Percentiles rank a stretch among this genome's conserved stretches.
Conservation (phyloP, 2,113 vertebrate genomes). For the Dicerorhinus sumatrensis region DNA sequence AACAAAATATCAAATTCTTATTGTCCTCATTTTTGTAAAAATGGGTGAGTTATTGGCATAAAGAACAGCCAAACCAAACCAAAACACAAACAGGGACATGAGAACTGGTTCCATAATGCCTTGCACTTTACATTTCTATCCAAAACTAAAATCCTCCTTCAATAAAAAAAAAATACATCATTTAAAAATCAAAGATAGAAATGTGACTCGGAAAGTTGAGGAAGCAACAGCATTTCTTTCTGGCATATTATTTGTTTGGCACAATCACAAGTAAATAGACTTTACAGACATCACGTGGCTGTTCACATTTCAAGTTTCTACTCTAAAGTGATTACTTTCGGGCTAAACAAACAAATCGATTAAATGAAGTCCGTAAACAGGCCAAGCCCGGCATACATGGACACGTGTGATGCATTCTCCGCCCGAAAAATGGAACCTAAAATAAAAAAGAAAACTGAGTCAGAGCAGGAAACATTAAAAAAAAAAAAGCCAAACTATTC, state of each 20-base stretch:
- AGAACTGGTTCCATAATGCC: not conserved
- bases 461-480: not conserved
- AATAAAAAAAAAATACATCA: conserved; percentile 34
- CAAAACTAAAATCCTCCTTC: conserved; percentile 56
- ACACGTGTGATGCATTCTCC: conserved; percentile 93
- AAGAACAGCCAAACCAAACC: conserved; percentile 26
- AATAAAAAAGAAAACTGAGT: conserved; percentile 64
- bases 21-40: conserved; percentile 27
- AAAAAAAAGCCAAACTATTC: not conserved
- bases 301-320: conserved; percentile 56
- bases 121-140: not conserved
- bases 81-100: conserved; percentile 52
- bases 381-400: conserved; percentile 93
- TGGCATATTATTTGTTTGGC: conserved; percentile 58
- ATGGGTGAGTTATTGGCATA: not conserved
- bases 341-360: conserved; percentile 90
- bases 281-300: conserved; percentile 33
- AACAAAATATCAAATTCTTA: conserved; percentile 39
- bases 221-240: conserved; percentile 63
- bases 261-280: conserved; percentile 70
- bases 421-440: conserved; percentile 94
- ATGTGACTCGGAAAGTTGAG: conserved; percentile 61
- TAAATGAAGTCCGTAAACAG: conserved; percentile 87
- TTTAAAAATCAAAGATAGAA: conserved; percentile 67
- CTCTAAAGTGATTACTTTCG: conserved; percentile 86